Base-by-base conservation (phyloP, 2,888 invertebrate genomes). In the Fragum sueziense region DNA sequence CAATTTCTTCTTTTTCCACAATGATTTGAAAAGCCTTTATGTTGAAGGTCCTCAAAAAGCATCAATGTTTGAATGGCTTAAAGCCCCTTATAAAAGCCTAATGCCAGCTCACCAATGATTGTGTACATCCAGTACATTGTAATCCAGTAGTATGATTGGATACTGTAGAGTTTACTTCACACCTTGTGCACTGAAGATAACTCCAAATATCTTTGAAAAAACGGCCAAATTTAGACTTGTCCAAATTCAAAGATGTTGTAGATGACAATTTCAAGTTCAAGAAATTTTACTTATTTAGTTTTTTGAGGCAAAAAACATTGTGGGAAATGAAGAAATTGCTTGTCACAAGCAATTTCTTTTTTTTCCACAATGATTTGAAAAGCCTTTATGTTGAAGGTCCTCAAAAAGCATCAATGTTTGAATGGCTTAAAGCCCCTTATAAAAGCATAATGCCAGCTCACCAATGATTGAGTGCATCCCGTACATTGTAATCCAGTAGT, bases 141-240 rank as follows among this genome's bases (percentile, higher is more conserved):
- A 90, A 52, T 52, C 85, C 85, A 22, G 72, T 54, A n/a, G 79
- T 76, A 20, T 61, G 31, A n/a, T 78, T 79, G 65, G 52, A 52
- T 0, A 59, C 52, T 29, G 80, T 70, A 52, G 61, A 75, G 70
- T 79, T 79, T 11, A 57, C 76, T n/a, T 88, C 86, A 89, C 91
- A 91, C 54, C 86, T 86, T 11, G 79, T 52, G 82, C 91, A 91
- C 22, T 85, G 76, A 57, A 91, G 76, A 70, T 88, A n/a, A n/a
- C 87, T 9, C 91, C 91, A 81, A 90, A 90, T 37, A 91, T 86
- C 77, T 89, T 88, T 27, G 90, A 88, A 79, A 91, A 92, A n/a
- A n/a, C n/a, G n/a, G n/a, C n/a, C n/a, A 37, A 37, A 9, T 37
- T 37, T 37, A 37, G 37, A 9, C 37, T 37, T 6, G 14, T 37